A percentile compares a stretch with the other conserved stretches of the same genome.
Conservation (phyloP, 2,888 invertebrate genomes). For the Odontothrips loti region DNA sequence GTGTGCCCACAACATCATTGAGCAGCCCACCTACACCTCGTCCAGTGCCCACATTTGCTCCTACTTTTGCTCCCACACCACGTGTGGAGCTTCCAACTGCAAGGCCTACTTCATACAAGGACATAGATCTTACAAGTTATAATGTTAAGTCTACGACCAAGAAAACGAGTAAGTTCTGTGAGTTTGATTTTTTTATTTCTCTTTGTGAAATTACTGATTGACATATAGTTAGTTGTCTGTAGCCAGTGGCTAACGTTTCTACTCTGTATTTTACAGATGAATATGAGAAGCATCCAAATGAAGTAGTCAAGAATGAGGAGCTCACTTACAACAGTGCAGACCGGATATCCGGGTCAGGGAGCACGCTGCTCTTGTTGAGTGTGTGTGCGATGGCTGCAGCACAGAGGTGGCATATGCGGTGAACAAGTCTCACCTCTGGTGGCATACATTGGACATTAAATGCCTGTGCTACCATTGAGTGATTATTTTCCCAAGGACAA, state of each 20-base stretch:
- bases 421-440: background rate
- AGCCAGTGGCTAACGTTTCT: background rate
- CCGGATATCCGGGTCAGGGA: background rate
- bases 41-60: conserved; percentile 43
- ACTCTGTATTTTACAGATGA: conserved; percentile 58
- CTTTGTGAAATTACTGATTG: background rate
- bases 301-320: conserved; percentile 90
- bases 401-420: background rate
- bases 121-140: conserved; percentile 39
- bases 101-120: conserved; percentile 40
- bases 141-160: conserved; percentile 61
- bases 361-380: background rate
- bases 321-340: conserved; percentile 63
- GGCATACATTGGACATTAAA: background rate
- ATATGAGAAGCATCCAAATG: conserved; percentile 83
- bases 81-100: conserved; percentile 19
- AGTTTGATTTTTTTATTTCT: background rate
- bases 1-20: conserved; percentile 34
- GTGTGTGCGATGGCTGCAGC: background rate
- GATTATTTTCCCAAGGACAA: background rate
- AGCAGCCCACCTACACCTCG: conserved; percentile 44
- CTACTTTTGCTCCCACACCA: background rate
- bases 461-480: background rate
- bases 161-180: conserved; percentile 49
- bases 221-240: background rate